Base-by-base conservation (phyloP, 2,888 invertebrate genomes). In the Sussaba pulchella region DNA sequence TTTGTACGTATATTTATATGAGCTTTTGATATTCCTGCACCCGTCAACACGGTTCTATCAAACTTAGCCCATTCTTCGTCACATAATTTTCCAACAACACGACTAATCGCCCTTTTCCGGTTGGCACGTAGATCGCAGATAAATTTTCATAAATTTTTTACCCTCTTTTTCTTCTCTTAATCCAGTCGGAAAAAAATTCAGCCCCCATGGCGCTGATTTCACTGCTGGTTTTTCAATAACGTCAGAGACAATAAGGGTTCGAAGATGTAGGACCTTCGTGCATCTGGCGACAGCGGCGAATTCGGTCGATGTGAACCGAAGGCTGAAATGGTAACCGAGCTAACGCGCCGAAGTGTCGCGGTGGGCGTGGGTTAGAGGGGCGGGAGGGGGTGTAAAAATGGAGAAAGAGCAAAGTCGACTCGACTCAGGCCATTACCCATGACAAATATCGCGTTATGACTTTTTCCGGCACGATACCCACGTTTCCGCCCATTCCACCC, bases 261-360 rank as follows among this genome's bases (percentile, higher is more conserved):
- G 12, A 21, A 52, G 39, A 9, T 14, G 26, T 17, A 52, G 39
- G 26, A 24, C 24, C 31, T 24, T 4, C 57, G 41, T n/a, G 47
- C 66, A 47, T 67, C 59, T 75, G 82, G 86, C 82, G 83, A 85
- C 82, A 82, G 76, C 82, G 81, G 81, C 83, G 80, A 83, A 82
- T 84, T 85, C 31, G 83, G 70, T 79, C 82, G 85, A 84, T 84
- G 83, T 78, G 81, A 82, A 70, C 81, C 78, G 45, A 82, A 64
- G 84, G 84, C 83, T n/a, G n/a, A 85, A 86, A 87, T 82, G 84
- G 82, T 87, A 87, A 87, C n/a, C 85, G 85, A 86, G 86, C 84
- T 83, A 84, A 85, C 82, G 78, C 82, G 82, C 81, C 78, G 82
- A 77, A 21, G 52, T 14, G 43, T 26, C 4, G 31, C 4, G 31